phyloP scores from a whole-genome alignment of 2,797 vertebrate genomes.

The Myotis vivesi region DNA sequence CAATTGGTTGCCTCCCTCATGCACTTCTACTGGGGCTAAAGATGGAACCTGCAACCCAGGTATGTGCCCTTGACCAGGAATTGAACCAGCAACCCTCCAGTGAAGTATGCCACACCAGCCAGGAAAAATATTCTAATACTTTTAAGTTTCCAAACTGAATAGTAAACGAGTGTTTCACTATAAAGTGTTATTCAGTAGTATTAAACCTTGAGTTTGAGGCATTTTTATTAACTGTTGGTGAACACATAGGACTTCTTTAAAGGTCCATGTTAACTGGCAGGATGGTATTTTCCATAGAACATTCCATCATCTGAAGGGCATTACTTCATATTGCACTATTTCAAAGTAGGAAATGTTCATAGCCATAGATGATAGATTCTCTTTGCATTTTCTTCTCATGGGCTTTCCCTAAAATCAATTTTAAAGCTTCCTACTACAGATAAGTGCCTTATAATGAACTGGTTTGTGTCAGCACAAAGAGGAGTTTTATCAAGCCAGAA shows the following conservation, averaged over 20 bases:
- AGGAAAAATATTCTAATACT: not conserved
- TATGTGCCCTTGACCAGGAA: no score
- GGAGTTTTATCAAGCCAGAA: slow-evolving; percentile 13
- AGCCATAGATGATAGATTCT: not conserved
- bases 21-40: no score
- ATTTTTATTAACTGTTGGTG: slow-evolving; percentile 12
- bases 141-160: not conserved
- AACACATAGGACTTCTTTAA: not conserved
- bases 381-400: not conserved
- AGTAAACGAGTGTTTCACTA: not conserved
- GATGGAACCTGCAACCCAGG: no score
- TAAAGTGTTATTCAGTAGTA: not conserved
- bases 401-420: not conserved
- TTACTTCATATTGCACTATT: not conserved
- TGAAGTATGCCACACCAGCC: no score
- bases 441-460: slow-evolving; percentile 22
- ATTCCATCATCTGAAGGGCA: not conserved
- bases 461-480: not conserved
- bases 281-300: not conserved
- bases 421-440: not conserved
- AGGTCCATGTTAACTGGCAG: not conserved
- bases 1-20: no score
- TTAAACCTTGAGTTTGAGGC: not conserved
- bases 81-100: no score
- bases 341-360: not conserved